These are phyloP conservation scores for Tupiocoris notatus DNA, from an alignment of 2,888 invertebrate species.

Conservation along the genomic window DNA sequence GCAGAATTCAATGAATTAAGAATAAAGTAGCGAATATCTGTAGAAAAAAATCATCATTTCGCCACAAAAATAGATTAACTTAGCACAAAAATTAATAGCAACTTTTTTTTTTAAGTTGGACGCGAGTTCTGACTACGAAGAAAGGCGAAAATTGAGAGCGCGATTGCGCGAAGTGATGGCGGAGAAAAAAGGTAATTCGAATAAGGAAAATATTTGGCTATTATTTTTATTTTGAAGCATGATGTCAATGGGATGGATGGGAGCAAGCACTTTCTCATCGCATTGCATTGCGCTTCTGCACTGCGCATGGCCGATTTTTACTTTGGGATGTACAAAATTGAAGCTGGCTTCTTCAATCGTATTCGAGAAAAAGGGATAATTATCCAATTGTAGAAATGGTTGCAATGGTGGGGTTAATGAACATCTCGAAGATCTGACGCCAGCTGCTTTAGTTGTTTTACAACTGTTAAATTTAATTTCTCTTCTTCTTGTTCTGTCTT, in stretches of 20 bases:
- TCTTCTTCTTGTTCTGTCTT: neutral
- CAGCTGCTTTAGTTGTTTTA: neutral
- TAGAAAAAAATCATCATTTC: no score
- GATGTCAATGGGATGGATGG: neutral
- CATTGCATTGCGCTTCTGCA: slow-evolving; percentile 37
- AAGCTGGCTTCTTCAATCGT: neutral
- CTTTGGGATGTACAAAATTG: neutral
- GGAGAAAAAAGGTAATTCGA: slow-evolving; percentile 85
- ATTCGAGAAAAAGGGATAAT: neutral
- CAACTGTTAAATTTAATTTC: neutral
- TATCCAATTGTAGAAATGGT: no score
- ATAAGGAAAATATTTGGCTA: slow-evolving; percentile 45
- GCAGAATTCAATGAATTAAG: no score
- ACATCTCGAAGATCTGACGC: no score
- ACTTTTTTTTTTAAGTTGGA: no score
- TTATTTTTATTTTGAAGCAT: neutral
- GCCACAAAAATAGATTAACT: no score
- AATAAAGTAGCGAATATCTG: no score
- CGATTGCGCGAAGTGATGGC: slow-evolving; percentile 81
- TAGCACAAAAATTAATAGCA: no score
- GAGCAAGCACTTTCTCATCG: slow-evolving; percentile 1
- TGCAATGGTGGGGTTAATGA: no score
- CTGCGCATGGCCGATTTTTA: neutral
- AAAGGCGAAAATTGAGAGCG: slow-evolving; percentile 75
- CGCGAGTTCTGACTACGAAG: slow-evolving; percentile 82